Conservation (phyloP, 2,888 invertebrate genomes). For the Diplazon laetatorius region DNA sequence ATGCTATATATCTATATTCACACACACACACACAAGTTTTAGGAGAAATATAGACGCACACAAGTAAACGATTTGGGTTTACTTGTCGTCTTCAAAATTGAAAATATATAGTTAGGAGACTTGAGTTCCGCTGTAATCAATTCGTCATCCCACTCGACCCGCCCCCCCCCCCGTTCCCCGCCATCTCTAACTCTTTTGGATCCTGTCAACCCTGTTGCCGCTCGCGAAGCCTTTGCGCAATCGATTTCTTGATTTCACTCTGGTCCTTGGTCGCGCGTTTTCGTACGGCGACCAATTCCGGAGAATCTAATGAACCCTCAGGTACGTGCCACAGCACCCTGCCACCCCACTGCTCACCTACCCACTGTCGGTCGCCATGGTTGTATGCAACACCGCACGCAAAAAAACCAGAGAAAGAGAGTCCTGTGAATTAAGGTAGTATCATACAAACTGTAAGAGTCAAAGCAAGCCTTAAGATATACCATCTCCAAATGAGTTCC, state of each 20-base stretch:
- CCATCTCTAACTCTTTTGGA: not conserved
- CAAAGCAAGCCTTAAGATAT: no score
- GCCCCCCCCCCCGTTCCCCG: not conserved
- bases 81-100: not conserved
- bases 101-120: not conserved
- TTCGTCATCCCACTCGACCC: constrained; percentile 1
- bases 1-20: not conserved
- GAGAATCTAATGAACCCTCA: constrained; percentile 83
- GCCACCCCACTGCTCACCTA: not conserved
- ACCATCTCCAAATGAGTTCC: no score
- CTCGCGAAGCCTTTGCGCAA: constrained; percentile 20
- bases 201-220: constrained; percentile 1
- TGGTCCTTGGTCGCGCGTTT: constrained; percentile 9
- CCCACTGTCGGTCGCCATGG: not conserved
- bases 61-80: not conserved
- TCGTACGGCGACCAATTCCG: constrained; percentile 80
- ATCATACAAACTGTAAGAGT: no score
- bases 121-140: not conserved
- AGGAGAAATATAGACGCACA: not conserved
- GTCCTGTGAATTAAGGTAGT: no score
- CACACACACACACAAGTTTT: no score
- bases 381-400: no score
- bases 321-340: constrained; percentile 79
- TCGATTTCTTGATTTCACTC: constrained; percentile 36
- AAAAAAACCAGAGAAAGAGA: no score